Base-by-base conservation (phyloP, 2,113 vertebrate genomes). In the Colossoma macropomum region DNA sequence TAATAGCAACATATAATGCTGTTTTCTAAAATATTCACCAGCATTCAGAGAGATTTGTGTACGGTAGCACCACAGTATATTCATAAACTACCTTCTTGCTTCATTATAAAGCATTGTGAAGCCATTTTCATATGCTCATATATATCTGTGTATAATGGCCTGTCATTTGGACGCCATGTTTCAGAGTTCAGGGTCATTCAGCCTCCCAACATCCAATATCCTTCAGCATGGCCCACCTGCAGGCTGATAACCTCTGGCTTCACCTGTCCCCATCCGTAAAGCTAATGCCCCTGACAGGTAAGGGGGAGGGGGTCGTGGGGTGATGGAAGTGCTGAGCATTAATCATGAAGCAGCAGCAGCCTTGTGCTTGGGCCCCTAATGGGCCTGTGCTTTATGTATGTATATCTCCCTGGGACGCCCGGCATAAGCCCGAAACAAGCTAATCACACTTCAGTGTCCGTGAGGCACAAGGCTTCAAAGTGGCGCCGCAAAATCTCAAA, bases 201-300 rank as follows among this genome's bases (percentile, higher is more conserved):
- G 84, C 82, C 27, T 7, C 75, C 84, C 80, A 79, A 77, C 84
- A 66, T 83, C 87, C 75, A 62, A 85, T 80, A 87, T 83, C 83
- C 87, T 92, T 54, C 80, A 88, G 88, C 87, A 65, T 71, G 38
- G 84, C 59, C 91, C 92, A 86, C 84, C 89, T 85, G 81, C 85
- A 91, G 90, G 91, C 87, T 84, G 90, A 93, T 92, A 87, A 83
- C 86, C 85, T 87, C 86, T 89, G 89, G 56, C 85, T 85, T 92
- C 89, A 92, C 91, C 91, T 93, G 92, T 93, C 90, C 86, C 86
- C 92, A 93, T 93, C 90, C 86, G 90, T 92, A 93, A 91, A 89
- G 71, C 84, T 92, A 92, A 92, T 91, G 89, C 92, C 79, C 89
- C 90, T 92, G 91, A 91, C 90, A 92, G 85, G 82, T 93, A 62